phyloP scores from a whole-genome alignment of 2,113 vertebrate genomes.

The Pandion haliaetus region DNA sequence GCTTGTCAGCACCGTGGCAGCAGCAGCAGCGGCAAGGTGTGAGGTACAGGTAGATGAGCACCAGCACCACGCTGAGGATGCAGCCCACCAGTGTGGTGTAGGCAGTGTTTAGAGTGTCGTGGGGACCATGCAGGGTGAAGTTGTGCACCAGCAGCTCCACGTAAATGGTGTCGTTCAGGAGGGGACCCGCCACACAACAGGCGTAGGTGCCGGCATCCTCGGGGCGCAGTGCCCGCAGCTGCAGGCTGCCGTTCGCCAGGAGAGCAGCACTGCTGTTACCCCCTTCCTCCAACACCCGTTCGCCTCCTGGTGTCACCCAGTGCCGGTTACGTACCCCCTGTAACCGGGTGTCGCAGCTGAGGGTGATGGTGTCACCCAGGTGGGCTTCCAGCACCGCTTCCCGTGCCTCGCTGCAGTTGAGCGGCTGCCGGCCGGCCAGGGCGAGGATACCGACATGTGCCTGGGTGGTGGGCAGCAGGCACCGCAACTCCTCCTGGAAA shows the following conservation, averaged over 20 bases:
- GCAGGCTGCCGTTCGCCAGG: conserved; percentile 81
- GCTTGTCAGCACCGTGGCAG: conserved; percentile 81
- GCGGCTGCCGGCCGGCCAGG: conserved; percentile 69
- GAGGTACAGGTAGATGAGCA: conserved; percentile 95
- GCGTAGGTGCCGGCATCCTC: conserved; percentile 91
- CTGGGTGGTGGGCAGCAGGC: conserved; percentile 52
- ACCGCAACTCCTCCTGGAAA: conserved; percentile 87
- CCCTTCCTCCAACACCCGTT: conserved; percentile 63
- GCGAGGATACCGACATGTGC: conserved; percentile 70
- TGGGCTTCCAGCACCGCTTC: conserved; percentile 84
- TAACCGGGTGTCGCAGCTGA: conserved; percentile 89
- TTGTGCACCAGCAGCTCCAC: conserved; percentile 92
- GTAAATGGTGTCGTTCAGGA: conserved; percentile 91
- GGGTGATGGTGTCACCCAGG: conserved; percentile 80
- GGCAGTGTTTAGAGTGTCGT: conserved; percentile 91
- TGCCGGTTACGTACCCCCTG: conserved; percentile 77
- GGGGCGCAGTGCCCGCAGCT: conserved; percentile 70
- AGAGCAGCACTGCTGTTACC: conserved; percentile 80
- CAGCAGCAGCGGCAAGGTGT: conserved; percentile 96
- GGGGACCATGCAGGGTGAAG: conserved; percentile 81
- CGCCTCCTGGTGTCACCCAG: conserved; percentile 84
- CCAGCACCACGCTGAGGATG: conserved; percentile 92
- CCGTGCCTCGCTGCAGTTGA: conserved; percentile 91
- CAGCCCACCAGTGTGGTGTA: conserved; percentile 98
- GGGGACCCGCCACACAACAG: conserved; percentile 83